These are phyloP conservation scores for Lepidostoma basale DNA, from an alignment of 1,140 invertebrate genomes.

Conservation along the genomic window DNA sequence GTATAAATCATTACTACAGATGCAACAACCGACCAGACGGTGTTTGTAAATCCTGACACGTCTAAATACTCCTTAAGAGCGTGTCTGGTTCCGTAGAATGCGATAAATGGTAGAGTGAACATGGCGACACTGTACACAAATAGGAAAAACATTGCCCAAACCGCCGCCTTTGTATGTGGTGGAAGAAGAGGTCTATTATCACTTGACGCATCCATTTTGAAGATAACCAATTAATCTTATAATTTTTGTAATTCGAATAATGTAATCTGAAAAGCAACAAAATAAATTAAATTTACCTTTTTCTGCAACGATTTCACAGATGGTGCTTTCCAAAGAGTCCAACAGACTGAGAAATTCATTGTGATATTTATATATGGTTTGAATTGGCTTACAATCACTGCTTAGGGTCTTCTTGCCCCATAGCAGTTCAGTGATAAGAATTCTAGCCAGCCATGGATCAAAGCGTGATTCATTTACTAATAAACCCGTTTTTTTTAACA, in stretches of 20 bases:
- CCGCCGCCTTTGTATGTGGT: conserved; percentile 55
- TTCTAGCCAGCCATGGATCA: conserved; percentile 72
- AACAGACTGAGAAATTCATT: conserved; percentile 58
- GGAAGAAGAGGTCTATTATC: conserved; percentile 55
- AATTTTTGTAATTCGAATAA: background rate
- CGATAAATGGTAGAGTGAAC: conserved; percentile 80
- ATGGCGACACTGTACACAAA: conserved; percentile 81
- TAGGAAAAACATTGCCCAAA: conserved; percentile 66
- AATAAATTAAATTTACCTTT: conserved; percentile 53
- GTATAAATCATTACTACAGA: conserved; percentile 79
- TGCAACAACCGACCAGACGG: conserved; percentile 74
- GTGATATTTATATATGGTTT: conserved; percentile 71
- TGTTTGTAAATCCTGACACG: conserved; percentile 65
- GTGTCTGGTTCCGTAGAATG: conserved; percentile 73
- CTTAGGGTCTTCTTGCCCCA: conserved; percentile 76
- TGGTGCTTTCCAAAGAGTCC: conserved; percentile 33
- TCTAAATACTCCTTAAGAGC: conserved; percentile 67
- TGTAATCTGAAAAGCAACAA: conserved; percentile 55
- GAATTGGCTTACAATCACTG: conserved; percentile 70
- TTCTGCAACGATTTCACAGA: conserved; percentile 42
- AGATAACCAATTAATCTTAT: conserved; percentile 35
- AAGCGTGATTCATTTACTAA: conserved; percentile 71
- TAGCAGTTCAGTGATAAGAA: conserved; percentile 82
- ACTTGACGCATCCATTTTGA: conserved; percentile 52
- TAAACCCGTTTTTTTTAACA: conserved; percentile 68